phyloP scores from a whole-genome alignment of 1,140 invertebrate species.

The Muscidifurax raptorellus region DNA sequence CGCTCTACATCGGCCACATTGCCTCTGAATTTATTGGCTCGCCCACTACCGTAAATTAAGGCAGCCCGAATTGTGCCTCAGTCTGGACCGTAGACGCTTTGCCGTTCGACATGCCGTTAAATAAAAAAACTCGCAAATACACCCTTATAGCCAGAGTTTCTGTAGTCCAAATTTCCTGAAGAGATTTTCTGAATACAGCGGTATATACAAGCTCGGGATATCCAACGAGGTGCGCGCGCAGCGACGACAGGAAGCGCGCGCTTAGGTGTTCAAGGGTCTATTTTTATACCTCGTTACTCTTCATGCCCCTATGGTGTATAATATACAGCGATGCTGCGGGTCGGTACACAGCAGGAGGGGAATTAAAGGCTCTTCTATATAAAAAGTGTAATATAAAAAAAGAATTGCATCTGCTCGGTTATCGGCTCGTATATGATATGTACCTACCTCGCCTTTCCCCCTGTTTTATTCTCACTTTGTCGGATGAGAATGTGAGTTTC shows the following conservation, averaged over 20 bases:
- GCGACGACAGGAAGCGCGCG: constrained; percentile 11
- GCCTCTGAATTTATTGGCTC: constrained; percentile 12
- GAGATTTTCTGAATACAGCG: constrained; percentile 16
- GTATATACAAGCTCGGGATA: background rate
- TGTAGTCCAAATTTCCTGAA: background rate
- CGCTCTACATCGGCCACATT: background rate
- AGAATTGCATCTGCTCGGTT: constrained; percentile 4
- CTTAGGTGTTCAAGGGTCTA: constrained; percentile 16
- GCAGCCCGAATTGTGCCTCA: background rate
- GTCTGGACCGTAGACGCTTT: background rate
- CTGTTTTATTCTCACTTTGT: background rate
- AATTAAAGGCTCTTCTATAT: background rate
- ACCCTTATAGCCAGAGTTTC: background rate
- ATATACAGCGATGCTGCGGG: background rate
- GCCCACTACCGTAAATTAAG: background rate
- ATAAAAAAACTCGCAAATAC: background rate
- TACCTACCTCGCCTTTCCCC: background rate
- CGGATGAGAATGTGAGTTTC: background rate
- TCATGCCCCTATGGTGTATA: background rate
- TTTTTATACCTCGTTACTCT: constrained; percentile 26
- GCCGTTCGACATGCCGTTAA: background rate
- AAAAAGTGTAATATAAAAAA: background rate
- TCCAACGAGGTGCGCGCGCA: background rate
- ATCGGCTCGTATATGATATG: background rate
- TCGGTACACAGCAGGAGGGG: background rate